These are phyloP conservation scores for Tricholauxania praeusta DNA, from an alignment of 2,888 invertebrate species.

Conservation along the genomic window DNA sequence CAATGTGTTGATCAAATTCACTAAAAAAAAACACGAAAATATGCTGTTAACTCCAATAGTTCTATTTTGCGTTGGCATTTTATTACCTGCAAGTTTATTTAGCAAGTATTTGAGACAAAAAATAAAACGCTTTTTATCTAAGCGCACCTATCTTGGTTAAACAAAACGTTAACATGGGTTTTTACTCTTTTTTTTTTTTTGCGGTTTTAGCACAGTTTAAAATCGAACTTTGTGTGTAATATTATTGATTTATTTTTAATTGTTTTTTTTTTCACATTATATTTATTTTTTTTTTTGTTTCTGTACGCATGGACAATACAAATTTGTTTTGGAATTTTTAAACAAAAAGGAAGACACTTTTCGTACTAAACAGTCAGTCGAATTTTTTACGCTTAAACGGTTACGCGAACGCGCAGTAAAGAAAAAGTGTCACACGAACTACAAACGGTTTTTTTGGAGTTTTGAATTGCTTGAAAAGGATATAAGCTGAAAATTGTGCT, in stretches of 20 bases:
- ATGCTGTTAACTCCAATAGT: too few relatives aligned
- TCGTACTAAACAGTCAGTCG: slow-evolving; percentile 12
- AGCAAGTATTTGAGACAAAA: too few relatives aligned
- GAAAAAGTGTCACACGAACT: background rate
- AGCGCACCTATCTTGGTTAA: too few relatives aligned
- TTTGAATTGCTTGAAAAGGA: background rate
- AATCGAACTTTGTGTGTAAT: background rate
- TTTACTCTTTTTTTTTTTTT: background rate
- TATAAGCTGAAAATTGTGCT: background rate
- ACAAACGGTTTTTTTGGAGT: too few relatives aligned
- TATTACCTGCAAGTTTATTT: too few relatives aligned
- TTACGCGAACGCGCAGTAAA: slow-evolving; percentile 1
- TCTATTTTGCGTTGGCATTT: too few relatives aligned
- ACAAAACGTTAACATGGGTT: too few relatives aligned
- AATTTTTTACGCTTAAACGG: slow-evolving; percentile 13
- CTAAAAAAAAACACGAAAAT: too few relatives aligned
- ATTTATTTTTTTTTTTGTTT: background rate
- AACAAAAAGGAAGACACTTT: slow-evolving; percentile 25
- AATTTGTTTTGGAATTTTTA: background rate
- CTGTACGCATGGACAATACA: too few relatives aligned
- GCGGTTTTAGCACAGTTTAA: background rate
- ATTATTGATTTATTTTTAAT: background rate
- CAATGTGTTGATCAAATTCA: too few relatives aligned
- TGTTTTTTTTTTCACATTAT: background rate
- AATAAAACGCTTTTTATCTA: too few relatives aligned